Conservation (phyloP, 2,797 vertebrate genomes). For the Oophaga sylvatica region DNA sequence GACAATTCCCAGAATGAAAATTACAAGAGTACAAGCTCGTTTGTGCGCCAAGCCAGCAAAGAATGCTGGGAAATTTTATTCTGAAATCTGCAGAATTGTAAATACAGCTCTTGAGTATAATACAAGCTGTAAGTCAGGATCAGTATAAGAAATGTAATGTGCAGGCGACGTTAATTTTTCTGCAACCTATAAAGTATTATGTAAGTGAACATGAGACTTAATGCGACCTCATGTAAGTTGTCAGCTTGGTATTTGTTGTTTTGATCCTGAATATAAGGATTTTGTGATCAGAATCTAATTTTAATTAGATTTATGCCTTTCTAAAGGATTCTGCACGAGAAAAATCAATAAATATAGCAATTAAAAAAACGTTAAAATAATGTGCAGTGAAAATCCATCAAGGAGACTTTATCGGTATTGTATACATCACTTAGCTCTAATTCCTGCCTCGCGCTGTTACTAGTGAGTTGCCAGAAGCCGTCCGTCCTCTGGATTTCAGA, state of each 20-base stretch:
- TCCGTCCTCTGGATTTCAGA: constrained; percentile 34
- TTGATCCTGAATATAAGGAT: background rate
- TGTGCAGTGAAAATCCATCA: constrained; percentile 33
- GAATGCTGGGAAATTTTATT: too few species aligned
- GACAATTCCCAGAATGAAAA: too few species aligned
- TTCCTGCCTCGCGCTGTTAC: background rate
- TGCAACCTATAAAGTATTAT: background rate
- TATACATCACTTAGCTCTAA: constrained; percentile 40
- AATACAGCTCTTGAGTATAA: background rate
- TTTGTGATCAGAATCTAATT: background rate
- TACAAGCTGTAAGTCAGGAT: background rate
- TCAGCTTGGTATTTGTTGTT: background rate
- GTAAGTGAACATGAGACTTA: background rate
- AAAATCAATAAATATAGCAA: constrained; percentile 48
- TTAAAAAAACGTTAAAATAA: constrained; percentile 29
- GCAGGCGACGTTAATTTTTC: background rate
- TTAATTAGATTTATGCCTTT: constrained; percentile 9
- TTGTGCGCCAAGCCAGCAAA: too few species aligned
- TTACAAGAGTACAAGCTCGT: too few species aligned
- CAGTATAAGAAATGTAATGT: background rate
- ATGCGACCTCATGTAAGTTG: background rate
- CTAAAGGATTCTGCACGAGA: constrained; percentile 10
- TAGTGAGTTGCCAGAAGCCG: constrained; percentile 36
- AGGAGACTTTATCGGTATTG: constrained; percentile 19
- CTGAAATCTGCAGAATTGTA: too few species aligned